A percentile compares a stretch with the other conserved stretches of the same genome.
Conservation (phyloP, 1,140 invertebrate genomes). For the Andricus grossulariae region DNA sequence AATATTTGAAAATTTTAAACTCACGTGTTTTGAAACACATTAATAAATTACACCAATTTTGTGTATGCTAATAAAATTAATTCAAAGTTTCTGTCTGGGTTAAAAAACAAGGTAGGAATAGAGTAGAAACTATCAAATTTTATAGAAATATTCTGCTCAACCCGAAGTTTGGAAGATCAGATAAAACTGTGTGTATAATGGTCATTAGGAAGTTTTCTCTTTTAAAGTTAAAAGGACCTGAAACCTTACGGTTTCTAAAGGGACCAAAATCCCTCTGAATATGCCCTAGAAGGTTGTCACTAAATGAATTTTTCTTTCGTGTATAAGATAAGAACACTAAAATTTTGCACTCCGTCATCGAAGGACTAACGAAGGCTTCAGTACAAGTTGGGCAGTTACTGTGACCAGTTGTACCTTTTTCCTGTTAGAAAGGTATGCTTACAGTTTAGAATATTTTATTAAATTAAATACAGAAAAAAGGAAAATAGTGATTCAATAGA, state of each 20-base stretch:
- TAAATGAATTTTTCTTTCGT: not conserved
- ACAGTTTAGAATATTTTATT: no score
- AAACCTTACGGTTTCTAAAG: not conserved
- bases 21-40: no score
- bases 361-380: not conserved
- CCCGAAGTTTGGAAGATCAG: not conserved
- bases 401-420: not conserved
- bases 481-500: no score
- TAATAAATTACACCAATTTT: no score
- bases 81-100: not conserved
- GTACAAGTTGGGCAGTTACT: not conserved
- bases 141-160: not conserved
- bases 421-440: no score
- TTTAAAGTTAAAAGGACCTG: conserved; percentile 9
- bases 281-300: not conserved
- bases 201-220: not conserved
- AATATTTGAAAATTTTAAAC: no score
- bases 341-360: not conserved
- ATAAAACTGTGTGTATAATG: not conserved
- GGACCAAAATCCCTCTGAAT: not conserved
- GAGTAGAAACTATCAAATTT: not conserved
- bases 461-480: no score
- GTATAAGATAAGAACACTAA: no score
- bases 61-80: not conserved
- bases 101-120: not conserved